Conservation (phyloP, 2,797 vertebrate species). For the Rhinichthys osculus region DNA sequence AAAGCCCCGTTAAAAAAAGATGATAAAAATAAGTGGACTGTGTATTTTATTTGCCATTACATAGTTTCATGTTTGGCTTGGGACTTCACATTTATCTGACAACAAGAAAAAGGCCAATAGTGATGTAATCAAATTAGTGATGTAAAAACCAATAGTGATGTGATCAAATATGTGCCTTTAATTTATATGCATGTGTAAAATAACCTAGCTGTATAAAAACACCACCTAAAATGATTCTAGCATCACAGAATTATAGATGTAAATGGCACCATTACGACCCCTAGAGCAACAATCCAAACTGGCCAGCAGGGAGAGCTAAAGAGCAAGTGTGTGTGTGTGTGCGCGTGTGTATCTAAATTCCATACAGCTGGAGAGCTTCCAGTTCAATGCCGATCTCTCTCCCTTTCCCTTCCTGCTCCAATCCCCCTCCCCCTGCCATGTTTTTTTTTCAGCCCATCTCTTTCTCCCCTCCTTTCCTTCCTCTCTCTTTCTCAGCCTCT, state of each 20-base stretch:
- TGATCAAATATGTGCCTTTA: not conserved
- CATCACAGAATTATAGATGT: not conserved
- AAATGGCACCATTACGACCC: not conserved
- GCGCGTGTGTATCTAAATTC: slow-evolving; percentile 36
- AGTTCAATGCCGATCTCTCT: slow-evolving; percentile 61
- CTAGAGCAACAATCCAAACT: not conserved
- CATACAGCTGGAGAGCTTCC: slow-evolving; percentile 64
- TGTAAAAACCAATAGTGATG: not conserved
- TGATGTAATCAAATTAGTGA: not conserved
- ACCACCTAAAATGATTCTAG: not conserved
- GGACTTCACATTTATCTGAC: not conserved
- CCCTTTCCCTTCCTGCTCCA: slow-evolving; percentile 30
- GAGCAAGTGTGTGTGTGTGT: slow-evolving; percentile 8
- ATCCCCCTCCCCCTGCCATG: slow-evolving; percentile 50
- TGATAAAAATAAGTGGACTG: not conserved
- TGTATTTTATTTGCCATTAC: not conserved
- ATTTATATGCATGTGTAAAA: not conserved
- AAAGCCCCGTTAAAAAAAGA: not conserved
- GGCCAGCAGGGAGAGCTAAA: slow-evolving; percentile 59
- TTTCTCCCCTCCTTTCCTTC: slow-evolving; percentile 58
- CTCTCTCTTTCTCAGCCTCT: slow-evolving; percentile 47
- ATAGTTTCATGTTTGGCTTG: not conserved
- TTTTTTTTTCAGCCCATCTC: slow-evolving; percentile 31
- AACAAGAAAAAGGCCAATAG: not conserved
- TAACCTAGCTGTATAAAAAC: not conserved